A percentile compares a stretch with the other conserved stretches of the same genome.
Conservation (phyloP, 2,113 vertebrate species). For the Oxygymnocypris stewartii region DNA sequence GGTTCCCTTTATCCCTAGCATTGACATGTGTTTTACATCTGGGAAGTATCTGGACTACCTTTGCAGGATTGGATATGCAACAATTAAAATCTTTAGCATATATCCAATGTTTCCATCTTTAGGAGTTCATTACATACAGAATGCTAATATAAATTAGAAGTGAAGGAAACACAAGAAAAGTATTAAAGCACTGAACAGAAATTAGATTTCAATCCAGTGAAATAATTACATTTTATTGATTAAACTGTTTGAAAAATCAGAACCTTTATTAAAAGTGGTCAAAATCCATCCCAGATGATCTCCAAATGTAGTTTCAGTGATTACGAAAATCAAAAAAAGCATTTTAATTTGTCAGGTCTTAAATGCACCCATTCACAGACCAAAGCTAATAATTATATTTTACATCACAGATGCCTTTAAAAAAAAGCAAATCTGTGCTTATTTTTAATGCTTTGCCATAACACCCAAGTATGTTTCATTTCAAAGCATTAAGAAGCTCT, state of each 20-base stretch:
- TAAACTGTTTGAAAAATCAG: background rate
- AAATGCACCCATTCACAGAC: background rate
- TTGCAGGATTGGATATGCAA: background rate
- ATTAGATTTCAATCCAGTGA: too few species aligned
- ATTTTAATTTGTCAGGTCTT: background rate
- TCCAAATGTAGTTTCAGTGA: background rate
- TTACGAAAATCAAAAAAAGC: background rate
- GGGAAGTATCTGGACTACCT: background rate
- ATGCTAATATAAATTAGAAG: too few species aligned
- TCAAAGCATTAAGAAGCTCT: conserved; percentile 5
- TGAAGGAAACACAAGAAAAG: too few species aligned
- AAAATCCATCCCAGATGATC: background rate
- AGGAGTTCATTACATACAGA: too few species aligned
- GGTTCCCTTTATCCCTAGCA: background rate
- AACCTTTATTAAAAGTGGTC: background rate
- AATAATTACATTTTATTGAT: background rate
- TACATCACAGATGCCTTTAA: background rate
- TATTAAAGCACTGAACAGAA: too few species aligned
- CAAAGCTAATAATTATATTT: background rate
- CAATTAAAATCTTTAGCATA: background rate
- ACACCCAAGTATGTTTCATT: background rate
- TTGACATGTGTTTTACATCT: background rate
- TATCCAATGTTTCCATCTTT: too few species aligned
- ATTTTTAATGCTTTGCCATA: background rate
- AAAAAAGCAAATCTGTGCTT: background rate